A percentile compares a stretch with the other conserved stretches of the same genome.
Evolutionary conservation across 1,140 invertebrate species (phyloP).

Genomic region (Hydropsyche tenuis): DNA sequence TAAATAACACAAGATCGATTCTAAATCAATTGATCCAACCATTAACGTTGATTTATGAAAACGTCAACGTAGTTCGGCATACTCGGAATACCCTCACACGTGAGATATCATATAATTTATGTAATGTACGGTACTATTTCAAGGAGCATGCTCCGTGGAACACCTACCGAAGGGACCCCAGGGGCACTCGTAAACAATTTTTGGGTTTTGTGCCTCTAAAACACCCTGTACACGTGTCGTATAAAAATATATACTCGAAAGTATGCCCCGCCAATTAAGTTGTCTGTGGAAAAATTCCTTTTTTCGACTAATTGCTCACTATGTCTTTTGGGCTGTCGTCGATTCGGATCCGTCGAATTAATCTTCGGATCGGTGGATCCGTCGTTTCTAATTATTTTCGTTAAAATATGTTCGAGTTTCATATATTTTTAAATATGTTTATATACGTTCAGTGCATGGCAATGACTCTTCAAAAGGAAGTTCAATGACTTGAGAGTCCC

Average conservation of each 20-base stretch:
- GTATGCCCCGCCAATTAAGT: conserved; percentile 9
- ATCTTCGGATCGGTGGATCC: background rate
- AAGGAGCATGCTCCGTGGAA: background rate
- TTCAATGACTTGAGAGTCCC: background rate
- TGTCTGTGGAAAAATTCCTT: background rate
- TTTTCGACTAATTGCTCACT: too few relatives aligned
- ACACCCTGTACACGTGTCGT: conserved; percentile 3
- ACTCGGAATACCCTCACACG: too few relatives aligned
- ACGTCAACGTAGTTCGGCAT: too few relatives aligned
- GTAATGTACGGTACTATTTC: background rate
- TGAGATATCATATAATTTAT: background rate
- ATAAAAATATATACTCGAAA: background rate
- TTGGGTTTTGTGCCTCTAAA: background rate
- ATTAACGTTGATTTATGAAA: too few relatives aligned
- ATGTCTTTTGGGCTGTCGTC: too few relatives aligned
- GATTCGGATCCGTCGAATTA: background rate
- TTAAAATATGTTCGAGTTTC: background rate
- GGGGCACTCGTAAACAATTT: conserved; percentile 3
- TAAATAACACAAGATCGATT: too few relatives aligned
- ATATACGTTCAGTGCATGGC: background rate
- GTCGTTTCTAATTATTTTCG: background rate
- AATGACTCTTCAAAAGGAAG: conserved; percentile 21
- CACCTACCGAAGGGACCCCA: conserved; percentile 1
- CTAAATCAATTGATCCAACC: too few relatives aligned
- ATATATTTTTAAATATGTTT: background rate